Evolutionary conservation across 2,888 invertebrate species (phyloP), one percentile per base, ranked within the genome.

Genomic region (Leptodirus hochenwartii): DNA sequence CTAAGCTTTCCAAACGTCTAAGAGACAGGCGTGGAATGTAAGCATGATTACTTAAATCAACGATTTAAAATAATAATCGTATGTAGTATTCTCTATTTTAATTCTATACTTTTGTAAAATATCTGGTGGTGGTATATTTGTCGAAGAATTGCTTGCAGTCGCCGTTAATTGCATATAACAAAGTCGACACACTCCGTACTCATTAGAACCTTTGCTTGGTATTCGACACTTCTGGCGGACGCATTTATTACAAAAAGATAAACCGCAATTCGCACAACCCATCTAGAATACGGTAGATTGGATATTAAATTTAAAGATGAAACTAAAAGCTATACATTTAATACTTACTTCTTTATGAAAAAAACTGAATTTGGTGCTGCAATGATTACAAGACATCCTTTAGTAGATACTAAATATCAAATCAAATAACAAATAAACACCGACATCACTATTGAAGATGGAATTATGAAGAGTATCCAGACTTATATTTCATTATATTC

Each of bases 231-330:
- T 76, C 42, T 77, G 66, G 40, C 69, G 69, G 27, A 87, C 56
- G 51, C 87, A 88, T 52, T 77, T 82, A 34, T 66, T 67, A 51
- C 87, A 88, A 55, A 73, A 82, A 26, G 81, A 76, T 55, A 76
- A 75, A 16, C 81, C 81, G 57, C 87, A 88, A 44, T 66, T 68
- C 23, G 80, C 74, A 50, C 87, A 88, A 12, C 79, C 84, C 58
- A 69, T 64, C 84, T 85, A 56, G 39, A 66, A 62, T 42, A 22
- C n/a, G n/a, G n/a, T n/a, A n/a, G n/a, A n/a, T n/a, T n/a, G n/a
- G n/a, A n/a, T n/a, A n/a, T n/a, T n/a, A n/a, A n/a, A n/a, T n/a
- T n/a, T n/a, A 35, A 30, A 12, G 26, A 32, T 22, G 12, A 2
- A 3, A 22, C 22, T 12, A 17, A 26, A 14, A 23, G 15, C 6